Conservation (phyloP, 2,113 vertebrate species). For the Ranitomeya variabilis region DNA sequence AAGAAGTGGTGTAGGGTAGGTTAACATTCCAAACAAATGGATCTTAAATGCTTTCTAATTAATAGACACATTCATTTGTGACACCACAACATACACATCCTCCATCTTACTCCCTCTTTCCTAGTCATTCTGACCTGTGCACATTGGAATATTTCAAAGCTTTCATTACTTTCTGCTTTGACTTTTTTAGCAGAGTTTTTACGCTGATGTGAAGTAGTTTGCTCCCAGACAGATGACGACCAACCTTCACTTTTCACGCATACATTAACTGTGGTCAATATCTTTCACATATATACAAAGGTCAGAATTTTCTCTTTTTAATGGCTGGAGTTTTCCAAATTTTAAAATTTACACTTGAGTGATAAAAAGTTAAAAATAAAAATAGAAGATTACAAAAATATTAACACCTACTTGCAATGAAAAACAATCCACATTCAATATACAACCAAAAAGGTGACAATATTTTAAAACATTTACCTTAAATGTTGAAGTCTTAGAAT, state of each 20-base stretch:
- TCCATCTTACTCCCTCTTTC: too few species aligned
- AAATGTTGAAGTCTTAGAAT: not conserved
- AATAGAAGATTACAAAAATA: slow-evolving; percentile 36
- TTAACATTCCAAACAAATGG: too few species aligned
- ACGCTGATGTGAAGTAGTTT: not conserved
- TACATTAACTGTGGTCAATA: not conserved
- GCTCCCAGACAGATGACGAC: not conserved
- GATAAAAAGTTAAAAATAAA: not conserved
- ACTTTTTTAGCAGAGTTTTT: not conserved
- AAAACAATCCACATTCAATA: not conserved
- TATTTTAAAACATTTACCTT: not conserved
- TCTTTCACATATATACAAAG: not conserved
- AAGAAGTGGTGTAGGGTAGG: too few species aligned
- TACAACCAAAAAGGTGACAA: not conserved
- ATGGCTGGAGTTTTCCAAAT: not conserved
- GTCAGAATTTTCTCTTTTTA: not conserved
- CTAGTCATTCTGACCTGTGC: too few species aligned
- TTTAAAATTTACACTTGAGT: not conserved
- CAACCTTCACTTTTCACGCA: not conserved
- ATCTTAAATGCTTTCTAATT: too few species aligned
- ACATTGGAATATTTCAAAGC: too few species aligned
- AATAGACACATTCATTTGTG: too few species aligned
- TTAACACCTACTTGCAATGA: slow-evolving; percentile 37
- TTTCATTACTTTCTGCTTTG: too few species aligned
- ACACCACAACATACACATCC: too few species aligned